Evolutionary conservation across 2,888 invertebrate genomes (phyloP), one percentile per base, ranked within the genome.

Genomic region (Metopia argyrocephala): DNA sequence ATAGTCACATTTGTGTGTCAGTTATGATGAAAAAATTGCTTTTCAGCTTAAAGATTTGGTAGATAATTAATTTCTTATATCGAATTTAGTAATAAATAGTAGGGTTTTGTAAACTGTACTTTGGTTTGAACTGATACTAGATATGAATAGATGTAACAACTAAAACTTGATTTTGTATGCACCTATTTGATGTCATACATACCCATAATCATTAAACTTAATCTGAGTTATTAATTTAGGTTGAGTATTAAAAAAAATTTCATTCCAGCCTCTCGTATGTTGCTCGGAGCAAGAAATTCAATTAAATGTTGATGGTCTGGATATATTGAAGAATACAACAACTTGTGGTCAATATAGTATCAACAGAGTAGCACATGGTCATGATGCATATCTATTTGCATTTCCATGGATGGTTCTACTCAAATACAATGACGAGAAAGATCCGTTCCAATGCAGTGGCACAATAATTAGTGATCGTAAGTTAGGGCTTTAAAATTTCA

Each of bases 321-420:
- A 59, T 4, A 46, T 85, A 18, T 83, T 88, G 2, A 76, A 84
- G 59, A 79, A 85, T 2, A 76, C 83, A 15, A n/a, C n/a, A n/a
- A 79, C 69, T 3, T 95, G 95, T 85, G 95, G 95, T 0, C 87
- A 89, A 0, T 87, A 92, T 7, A 91, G 91, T 18, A 88, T 90
- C 9, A 91, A 92, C 50, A 92, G 92, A 84, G 93, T 95, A 62
- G 89, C 92, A 27, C 92, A 93, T 5, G 95, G 95, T 0, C 91
- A 93, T 50, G 89, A 91, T 71, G 93, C 95, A 0, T 88, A 88
- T 0, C 86, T 94, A 5, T 92, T 92, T 59, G 94, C 95, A 83
- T 94, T 93, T 89, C 95, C 95, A 0, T 95, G 95, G 95, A 94
- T 95, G 94, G 94, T 93, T 0, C 90, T 95, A 1, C 86, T 95